Evolutionary conservation across 1,140 invertebrate species (phyloP).

Genomic region (Agrypnia vestita): DNA sequence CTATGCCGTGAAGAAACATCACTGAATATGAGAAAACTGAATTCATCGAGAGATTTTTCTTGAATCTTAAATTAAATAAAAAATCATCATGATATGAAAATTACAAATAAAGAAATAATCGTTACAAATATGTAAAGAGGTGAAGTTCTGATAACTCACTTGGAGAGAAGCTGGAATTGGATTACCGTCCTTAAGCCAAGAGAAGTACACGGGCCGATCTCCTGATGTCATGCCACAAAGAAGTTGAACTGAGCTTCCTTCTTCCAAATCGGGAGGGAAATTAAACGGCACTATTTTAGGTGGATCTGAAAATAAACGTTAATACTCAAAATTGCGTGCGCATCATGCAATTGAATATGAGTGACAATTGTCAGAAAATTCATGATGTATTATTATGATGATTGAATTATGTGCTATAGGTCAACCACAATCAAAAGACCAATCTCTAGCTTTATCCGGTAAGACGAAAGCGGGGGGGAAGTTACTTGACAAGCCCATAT

Average conservation of each 20-base stretch:
- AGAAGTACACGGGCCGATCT: conserved; percentile 91
- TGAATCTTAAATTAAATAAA: conserved; percentile 73
- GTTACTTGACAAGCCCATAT: no score
- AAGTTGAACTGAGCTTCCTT: conserved; percentile 91
- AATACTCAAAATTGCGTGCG: no score
- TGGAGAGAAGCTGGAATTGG: conserved; percentile 79
- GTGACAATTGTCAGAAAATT: no score
- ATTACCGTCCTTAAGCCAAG: conserved; percentile 89
- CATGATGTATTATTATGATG: no score
- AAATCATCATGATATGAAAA: neutral
- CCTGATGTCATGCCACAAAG: conserved; percentile 92
- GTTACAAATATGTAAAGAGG: neutral
- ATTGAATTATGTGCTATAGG: no score
- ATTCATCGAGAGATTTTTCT: conserved; percentile 80
- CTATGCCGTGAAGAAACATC: conserved; percentile 83
- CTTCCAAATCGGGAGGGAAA: conserved; percentile 86
- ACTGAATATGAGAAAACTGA: conserved; percentile 83
- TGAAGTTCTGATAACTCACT: conserved; percentile 65
- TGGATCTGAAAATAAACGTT: conserved; percentile 72
- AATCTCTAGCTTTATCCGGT: no score
- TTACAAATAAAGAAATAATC: neutral
- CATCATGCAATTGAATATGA: no score
- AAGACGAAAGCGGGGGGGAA: no score
- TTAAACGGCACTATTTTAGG: conserved; percentile 87
- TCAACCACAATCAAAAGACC: no score